phyloP scores from a whole-genome alignment of 1,140 invertebrate species.

The Sogatella furcifera region DNA sequence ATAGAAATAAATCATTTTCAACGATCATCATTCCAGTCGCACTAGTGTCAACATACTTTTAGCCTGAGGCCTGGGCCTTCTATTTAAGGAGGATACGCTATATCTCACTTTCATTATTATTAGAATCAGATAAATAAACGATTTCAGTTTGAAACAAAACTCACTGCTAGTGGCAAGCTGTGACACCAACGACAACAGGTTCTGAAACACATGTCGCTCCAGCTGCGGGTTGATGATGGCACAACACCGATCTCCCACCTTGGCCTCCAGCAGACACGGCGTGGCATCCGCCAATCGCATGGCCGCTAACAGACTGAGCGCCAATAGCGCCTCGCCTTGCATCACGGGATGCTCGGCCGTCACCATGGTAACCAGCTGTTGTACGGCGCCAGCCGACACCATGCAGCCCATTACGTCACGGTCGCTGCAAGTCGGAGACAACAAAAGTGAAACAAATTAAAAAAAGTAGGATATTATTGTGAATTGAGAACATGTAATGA shows the following conservation, averaged over 20 bases:
- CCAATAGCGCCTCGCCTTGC: conserved; percentile 75
- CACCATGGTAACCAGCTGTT: conserved; percentile 67
- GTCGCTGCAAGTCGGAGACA: conserved; percentile 36
- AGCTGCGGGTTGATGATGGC: conserved; percentile 16
- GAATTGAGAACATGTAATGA: too few species aligned
- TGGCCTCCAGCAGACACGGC: conserved; percentile 17
- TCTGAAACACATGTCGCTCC: conserved; percentile 23
- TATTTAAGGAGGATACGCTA: too few species aligned
- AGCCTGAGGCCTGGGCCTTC: too few species aligned
- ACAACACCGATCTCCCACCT: conserved; percentile 21
- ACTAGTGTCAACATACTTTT: too few species aligned
- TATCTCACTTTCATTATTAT: too few species aligned
- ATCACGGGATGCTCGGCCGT: conserved; percentile 69
- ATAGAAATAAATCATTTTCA: too few species aligned
- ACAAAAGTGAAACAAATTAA: too few species aligned
- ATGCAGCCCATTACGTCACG: conserved; percentile 47
- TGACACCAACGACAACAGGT: conserved; percentile 20
- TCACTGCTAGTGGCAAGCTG: conserved; percentile 21
- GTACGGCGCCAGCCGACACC: conserved; percentile 53
- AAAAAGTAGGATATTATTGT: too few species aligned
- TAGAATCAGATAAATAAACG: too few species aligned
- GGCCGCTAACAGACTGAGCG: conserved; percentile 49
- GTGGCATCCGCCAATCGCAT: conserved; percentile 28
- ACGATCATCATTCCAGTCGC: too few species aligned
- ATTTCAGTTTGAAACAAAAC: neutral